Evolutionary conservation across 1,140 invertebrate genomes (phyloP).

Genomic region (Aphaenogaster rudis): DNA sequence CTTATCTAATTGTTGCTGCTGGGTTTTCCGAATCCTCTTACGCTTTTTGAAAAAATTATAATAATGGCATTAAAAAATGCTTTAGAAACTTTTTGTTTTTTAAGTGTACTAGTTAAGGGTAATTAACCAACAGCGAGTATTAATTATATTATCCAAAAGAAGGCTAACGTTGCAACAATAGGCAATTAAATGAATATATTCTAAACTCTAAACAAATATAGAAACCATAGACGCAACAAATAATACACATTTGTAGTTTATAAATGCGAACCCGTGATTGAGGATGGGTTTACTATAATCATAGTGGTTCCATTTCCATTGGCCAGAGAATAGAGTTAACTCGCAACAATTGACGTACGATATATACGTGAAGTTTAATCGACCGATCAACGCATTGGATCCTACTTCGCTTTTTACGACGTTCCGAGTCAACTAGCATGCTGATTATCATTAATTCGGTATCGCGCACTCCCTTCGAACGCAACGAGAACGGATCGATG

Average conservation of each 20-base stretch:
- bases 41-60: not conserved
- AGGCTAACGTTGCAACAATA: not conserved
- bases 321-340: slow-evolving; percentile 1
- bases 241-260: not conserved
- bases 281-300: not conserved
- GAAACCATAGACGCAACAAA: not conserved
- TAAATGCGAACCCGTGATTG: not conserved
- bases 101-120: not conserved
- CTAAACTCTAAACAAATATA: not conserved
- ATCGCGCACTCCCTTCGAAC: not conserved
- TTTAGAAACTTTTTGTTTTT: not conserved
- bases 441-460: slow-evolving; percentile 54
- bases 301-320: not conserved
- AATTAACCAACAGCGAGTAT: not conserved
- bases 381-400: slow-evolving; percentile 3
- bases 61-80: not conserved
- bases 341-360: slow-evolving; percentile 16
- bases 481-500: slow-evolving; percentile 38
- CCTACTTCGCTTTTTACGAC: slow-evolving; percentile 23
- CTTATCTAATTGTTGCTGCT: not conserved
- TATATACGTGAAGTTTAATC: slow-evolving; percentile 24
- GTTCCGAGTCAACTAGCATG: slow-evolving; percentile 38
- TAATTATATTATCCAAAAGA: not conserved
- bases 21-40: not conserved
- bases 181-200: not conserved